A percentile compares a stretch with the other conserved stretches of the same genome.
Conservation (phyloP, 2,113 vertebrate species). For the Pelodiscus sinensis region DNA sequence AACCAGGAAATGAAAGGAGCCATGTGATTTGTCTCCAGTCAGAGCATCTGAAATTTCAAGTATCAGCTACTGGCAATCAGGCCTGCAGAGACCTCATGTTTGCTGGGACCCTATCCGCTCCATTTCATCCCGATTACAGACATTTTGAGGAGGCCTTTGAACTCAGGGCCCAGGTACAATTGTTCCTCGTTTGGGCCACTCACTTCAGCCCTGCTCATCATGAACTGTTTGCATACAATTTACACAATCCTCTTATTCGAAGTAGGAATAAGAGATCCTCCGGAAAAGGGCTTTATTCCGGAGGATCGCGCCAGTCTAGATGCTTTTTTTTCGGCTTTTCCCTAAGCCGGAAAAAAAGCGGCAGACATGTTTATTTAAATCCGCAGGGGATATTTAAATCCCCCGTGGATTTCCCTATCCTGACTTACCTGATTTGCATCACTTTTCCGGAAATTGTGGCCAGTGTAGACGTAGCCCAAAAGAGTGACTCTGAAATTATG, state of each 20-base stretch:
- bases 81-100: neutral
- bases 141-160: neutral
- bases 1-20: neutral
- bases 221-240: rapidly evolving
- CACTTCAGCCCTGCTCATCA: neutral
- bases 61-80: neutral
- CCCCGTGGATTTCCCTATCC: too few relatives aligned
- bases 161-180: neutral
- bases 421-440: too few relatives aligned
- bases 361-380: too few relatives aligned
- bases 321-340: too few relatives aligned
- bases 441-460: too few relatives aligned
- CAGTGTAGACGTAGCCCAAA: too few relatives aligned
- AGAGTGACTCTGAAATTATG: conserved; percentile 7
- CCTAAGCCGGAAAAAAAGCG: too few relatives aligned
- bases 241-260: too few relatives aligned
- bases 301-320: too few relatives aligned
- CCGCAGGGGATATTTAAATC: too few relatives aligned
- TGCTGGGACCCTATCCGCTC: neutral
- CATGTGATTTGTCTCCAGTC: neutral
- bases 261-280: too few relatives aligned
- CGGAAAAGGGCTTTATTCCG: too few relatives aligned
- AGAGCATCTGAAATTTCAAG: conserved; percentile 38
- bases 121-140: neutral
- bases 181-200: neutral